Conservation (phyloP, 2,113 vertebrate species). For the Ictalurus punctatus region DNA sequence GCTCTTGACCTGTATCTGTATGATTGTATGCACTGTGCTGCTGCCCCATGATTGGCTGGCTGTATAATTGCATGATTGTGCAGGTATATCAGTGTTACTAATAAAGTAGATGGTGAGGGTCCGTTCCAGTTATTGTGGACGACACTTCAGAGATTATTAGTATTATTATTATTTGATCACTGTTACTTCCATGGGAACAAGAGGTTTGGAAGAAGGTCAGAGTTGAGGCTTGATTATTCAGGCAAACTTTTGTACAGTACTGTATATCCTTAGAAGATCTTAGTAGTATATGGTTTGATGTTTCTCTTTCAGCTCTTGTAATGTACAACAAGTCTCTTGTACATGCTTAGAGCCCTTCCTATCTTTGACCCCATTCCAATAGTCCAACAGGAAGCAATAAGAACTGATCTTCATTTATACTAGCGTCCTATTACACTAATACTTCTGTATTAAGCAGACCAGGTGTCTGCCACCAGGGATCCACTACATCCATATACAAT, state of each 20-base stretch:
- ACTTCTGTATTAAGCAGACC: background rate
- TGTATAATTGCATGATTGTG: background rate
- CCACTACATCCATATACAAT: slow-evolving; percentile 1
- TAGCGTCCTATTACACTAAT: slow-evolving; percentile 9
- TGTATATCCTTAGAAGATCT: background rate
- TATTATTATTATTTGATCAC: background rate
- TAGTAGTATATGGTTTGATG: background rate
- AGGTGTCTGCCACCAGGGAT: slow-evolving; percentile 25
- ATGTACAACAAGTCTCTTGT: background rate
- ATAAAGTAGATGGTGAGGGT: background rate
- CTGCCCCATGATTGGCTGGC: background rate
- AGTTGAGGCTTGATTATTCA: background rate
- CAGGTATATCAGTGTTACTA: background rate
- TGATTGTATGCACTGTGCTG: background rate
- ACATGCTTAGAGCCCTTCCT: background rate
- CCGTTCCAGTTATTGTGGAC: background rate
- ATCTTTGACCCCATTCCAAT: background rate
- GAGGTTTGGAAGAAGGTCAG: background rate
- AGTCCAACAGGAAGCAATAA: background rate
- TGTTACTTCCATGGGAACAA: background rate
- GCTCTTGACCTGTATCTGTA: background rate
- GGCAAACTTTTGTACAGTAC: background rate
- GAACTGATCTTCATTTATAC: background rate
- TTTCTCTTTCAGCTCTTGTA: background rate
- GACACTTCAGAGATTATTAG: background rate